Conservation (phyloP, 23 tunicate genomes). For the Pegea sp. region DNA sequence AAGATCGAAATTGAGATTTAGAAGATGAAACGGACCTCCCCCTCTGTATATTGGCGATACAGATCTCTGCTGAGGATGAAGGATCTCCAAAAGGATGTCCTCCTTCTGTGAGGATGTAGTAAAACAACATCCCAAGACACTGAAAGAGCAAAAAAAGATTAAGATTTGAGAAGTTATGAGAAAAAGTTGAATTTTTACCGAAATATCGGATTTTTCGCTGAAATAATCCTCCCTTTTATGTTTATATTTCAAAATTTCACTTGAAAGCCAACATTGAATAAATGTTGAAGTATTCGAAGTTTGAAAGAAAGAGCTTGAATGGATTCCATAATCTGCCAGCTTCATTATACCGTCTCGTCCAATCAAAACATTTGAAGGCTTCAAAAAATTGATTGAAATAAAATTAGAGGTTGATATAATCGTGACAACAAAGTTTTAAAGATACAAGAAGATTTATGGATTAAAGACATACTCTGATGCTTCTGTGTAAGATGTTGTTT, state of each 20-base stretch:
- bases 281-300: constrained; percentile 1
- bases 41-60: constrained; percentile 23
- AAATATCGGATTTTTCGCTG: constrained; percentile 21
- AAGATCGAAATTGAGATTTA: too few species aligned
- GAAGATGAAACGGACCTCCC: constrained; percentile 30
- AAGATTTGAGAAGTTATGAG: background rate
- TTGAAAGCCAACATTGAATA: constrained; percentile 41
- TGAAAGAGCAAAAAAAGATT: constrained; percentile 1
- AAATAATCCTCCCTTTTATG: background rate
- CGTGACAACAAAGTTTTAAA: constrained; percentile 11
- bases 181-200: background rate
- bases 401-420: background rate
- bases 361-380: constrained; percentile 54
- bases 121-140: constrained; percentile 70
- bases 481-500: constrained; percentile 33
- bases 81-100: constrained; percentile 81
- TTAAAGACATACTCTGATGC: constrained; percentile 14
- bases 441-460: constrained; percentile 5
- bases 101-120: constrained; percentile 44
- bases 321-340: constrained; percentile 56
- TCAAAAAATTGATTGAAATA: background rate
- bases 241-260: constrained; percentile 7
- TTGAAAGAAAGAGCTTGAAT: constrained; percentile 1
- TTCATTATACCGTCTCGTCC: constrained; percentile 13
- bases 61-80: constrained; percentile 12